Conservation (phyloP, 2,113 vertebrate species). For the Melanerpes aurifrons region DNA sequence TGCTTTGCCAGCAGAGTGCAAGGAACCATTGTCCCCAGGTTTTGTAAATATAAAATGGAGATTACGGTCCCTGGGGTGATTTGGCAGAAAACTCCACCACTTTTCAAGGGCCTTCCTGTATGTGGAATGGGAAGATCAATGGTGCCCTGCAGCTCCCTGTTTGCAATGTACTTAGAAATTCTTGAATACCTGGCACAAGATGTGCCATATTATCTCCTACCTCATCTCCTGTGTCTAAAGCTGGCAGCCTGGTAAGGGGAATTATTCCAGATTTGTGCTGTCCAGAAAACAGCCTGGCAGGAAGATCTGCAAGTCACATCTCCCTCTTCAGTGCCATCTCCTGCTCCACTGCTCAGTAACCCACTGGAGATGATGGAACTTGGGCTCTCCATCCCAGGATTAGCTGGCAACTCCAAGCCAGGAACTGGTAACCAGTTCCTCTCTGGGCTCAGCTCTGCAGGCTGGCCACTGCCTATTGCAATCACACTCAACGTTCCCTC, state of each 20-base stretch:
- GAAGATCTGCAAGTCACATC: not conserved
- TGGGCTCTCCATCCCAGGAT: not conserved
- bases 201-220: not conserved
- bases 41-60: not conserved
- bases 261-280: constrained; percentile 11
- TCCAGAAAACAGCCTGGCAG: constrained; percentile 31
- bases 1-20: not conserved
- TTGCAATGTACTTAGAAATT: not conserved
- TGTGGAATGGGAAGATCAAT: not conserved
- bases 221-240: constrained; percentile 8
- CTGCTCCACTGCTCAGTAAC: not conserved
- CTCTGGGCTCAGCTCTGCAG: not conserved
- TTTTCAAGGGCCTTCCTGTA: not conserved
- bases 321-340: not conserved
- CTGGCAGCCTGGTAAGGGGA: not conserved
- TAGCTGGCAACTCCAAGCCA: not conserved
- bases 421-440: not conserved
- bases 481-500: not conserved
- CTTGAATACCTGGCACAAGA: constrained; percentile 38
- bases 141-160: not conserved
- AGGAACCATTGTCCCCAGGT: not conserved
- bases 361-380: not conserved
- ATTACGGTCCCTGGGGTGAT: not conserved
- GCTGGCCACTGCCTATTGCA: not conserved
- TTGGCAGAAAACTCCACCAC: not conserved